Evolutionary conservation across 2,113 vertebrate genomes (phyloP).

Genomic region (Limanda limanda): DNA sequence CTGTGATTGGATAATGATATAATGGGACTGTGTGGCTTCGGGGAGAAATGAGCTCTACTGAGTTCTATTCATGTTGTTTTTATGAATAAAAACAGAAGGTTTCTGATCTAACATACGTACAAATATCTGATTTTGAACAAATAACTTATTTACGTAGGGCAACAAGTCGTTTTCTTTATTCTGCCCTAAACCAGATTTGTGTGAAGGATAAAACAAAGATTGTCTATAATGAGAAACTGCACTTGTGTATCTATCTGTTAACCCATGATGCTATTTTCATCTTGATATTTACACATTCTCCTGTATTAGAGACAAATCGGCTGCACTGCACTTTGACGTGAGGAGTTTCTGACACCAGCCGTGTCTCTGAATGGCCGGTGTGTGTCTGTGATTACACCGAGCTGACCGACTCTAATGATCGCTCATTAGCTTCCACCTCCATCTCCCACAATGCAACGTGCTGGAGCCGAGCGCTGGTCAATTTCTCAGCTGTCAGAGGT

Average conservation of each 20-base stretch:
- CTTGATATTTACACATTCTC: not conserved
- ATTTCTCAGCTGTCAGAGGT: slow-evolving; percentile 63
- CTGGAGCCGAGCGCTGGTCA: slow-evolving; percentile 28
- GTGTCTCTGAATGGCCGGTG: slow-evolving; percentile 13
- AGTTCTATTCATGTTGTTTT: too few relatives aligned
- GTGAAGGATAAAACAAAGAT: not conserved
- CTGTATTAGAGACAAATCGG: not conserved
- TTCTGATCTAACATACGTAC: too few relatives aligned
- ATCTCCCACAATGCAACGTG: slow-evolving; percentile 21
- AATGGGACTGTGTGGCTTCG: too few relatives aligned
- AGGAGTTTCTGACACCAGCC: slow-evolving; percentile 1
- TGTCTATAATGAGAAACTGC: not conserved
- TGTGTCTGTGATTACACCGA: slow-evolving; percentile 27
- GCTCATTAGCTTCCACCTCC: slow-evolving; percentile 45
- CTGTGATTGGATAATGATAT: too few relatives aligned
- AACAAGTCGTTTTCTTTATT: too few relatives aligned
- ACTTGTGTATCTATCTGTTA: not conserved
- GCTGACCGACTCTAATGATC: slow-evolving; percentile 32
- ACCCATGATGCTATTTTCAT: not conserved
- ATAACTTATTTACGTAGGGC: too few relatives aligned
- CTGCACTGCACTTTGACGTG: not conserved
- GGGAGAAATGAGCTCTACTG: too few relatives aligned
- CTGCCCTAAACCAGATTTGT: too few relatives aligned
- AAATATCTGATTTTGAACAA: too few relatives aligned
- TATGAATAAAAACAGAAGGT: too few relatives aligned